These are phyloP conservation scores for Ctenodactylus gundi DNA, from an alignment of 2,113 vertebrate species.

Conservation along the genomic window DNA sequence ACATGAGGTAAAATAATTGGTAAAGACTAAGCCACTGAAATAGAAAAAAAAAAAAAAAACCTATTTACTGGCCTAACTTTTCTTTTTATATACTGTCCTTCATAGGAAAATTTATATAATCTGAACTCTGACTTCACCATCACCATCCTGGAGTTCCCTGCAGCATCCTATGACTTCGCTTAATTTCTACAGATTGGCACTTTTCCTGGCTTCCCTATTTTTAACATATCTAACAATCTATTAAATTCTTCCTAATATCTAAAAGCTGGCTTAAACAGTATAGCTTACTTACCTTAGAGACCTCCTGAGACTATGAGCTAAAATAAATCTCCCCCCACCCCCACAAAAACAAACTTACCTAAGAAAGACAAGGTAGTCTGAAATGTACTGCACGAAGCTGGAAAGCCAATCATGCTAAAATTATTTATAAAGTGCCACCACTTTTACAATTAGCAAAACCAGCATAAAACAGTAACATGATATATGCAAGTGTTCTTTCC, in stretches of 20 bases:
- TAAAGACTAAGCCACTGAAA: neutral
- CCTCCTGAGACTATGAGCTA: too few species aligned
- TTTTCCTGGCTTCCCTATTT: neutral
- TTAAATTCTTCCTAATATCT: neutral
- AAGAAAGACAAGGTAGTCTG: neutral
- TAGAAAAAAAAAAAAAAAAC: neutral
- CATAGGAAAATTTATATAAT: neutral
- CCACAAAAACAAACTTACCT: neutral
- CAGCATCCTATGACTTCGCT: neutral
- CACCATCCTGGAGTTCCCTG: neutral
- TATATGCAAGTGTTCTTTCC: neutral
- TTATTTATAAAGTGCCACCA: neutral
- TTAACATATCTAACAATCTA: neutral
- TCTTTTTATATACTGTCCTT: neutral
- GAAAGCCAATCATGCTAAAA: neutral
- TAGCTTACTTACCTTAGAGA: too few species aligned
- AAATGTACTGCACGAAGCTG: neutral
- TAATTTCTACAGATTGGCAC: neutral
- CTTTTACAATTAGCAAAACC: neutral
- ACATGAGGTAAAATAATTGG: neutral
- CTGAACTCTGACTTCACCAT: neutral
- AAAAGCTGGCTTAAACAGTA: conserved; percentile 18
- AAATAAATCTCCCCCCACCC: too few species aligned
- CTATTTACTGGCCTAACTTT: neutral
- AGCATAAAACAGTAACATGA: neutral